Base-by-base conservation (phyloP, 2,888 invertebrate genomes). In the Andrena hattorfiana region DNA sequence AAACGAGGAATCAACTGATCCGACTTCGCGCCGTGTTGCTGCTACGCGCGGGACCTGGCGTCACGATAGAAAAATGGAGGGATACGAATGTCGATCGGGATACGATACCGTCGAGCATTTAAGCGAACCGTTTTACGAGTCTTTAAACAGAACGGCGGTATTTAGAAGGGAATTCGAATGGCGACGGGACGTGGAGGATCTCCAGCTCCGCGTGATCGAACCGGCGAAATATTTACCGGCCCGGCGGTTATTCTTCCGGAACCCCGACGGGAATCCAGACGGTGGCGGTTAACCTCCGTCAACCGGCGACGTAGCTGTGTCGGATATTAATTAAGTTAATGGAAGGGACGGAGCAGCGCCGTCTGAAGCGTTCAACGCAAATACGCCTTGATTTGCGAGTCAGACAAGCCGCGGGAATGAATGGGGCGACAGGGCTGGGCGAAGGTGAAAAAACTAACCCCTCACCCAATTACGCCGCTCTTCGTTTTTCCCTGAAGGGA, bases 301-400 rank as follows among this genome's bases (percentile, higher is more conserved):
- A 20, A 7, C 32, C 23, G 32, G 62, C 49, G 32, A 2, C n/a
- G 23, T 16, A 30, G 23, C 26, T 8, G 32, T 30, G n/a, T 23
- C 7, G 68, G 28, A 69, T 63, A 68, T 75, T 79, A 75, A 79
- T 79, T 51, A 62, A 60, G 42, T 62, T n/a, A 54, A 74, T n/a
- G 20, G 60, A 2, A 42, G 35, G 13, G 35, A 10, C 35, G 67
- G 13, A 74, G 32, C 60, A 26, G 48, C 32, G 6, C 13, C 63
- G 42, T 54, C 67, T 16, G 30, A 32, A 23, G 26, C 28, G 51
- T 42, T 49, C 20, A 54, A 42, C 30, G 10, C 28, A 64, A 75
- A 64, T 56, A 56, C 64, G 26, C 10, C 8, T 8, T 32, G 48
- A 79, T 42, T 69, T 16, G 49, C 26, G 20, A 13, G 28, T 4